These are phyloP conservation scores for Eupeodes corollae DNA, from an alignment of 1,140 invertebrate genomes.

Conservation along the genomic window DNA sequence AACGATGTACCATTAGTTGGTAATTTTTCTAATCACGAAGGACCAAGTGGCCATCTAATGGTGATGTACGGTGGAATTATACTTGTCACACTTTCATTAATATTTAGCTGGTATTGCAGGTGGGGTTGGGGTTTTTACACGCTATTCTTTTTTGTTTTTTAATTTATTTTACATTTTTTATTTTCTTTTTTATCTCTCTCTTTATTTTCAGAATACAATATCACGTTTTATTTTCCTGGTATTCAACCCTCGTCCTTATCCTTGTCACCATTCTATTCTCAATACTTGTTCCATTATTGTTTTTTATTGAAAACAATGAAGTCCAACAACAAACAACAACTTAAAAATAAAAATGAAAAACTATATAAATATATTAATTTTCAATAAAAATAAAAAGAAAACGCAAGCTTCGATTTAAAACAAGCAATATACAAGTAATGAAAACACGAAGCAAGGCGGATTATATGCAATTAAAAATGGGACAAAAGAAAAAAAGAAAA, in stretches of 20 bases:
- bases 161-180: neutral
- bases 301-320: slow-evolving; percentile 3
- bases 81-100: neutral
- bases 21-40: neutral
- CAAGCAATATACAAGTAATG: too few relatives aligned
- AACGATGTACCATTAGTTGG: too few relatives aligned
- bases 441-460: too few relatives aligned
- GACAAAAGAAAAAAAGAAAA: too few relatives aligned
- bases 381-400: too few relatives aligned
- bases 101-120: slow-evolving; percentile 4
- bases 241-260: slow-evolving; percentile 5
- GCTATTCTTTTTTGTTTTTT: too few relatives aligned
- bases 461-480: too few relatives aligned
- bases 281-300: slow-evolving; percentile 3
- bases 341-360: neutral
- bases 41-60: neutral
- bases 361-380: too few relatives aligned
- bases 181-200: neutral
- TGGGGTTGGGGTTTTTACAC: neutral
- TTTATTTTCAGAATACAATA: slow-evolving; percentile 5
- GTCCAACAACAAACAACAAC: neutral
- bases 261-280: slow-evolving; percentile 3
- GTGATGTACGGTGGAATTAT: neutral
- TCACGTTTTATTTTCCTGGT: slow-evolving; percentile 5
- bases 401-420: too few relatives aligned